Base-by-base conservation (phyloP, 2,797 vertebrate species). In the Lindbergichthys nudifrons region DNA sequence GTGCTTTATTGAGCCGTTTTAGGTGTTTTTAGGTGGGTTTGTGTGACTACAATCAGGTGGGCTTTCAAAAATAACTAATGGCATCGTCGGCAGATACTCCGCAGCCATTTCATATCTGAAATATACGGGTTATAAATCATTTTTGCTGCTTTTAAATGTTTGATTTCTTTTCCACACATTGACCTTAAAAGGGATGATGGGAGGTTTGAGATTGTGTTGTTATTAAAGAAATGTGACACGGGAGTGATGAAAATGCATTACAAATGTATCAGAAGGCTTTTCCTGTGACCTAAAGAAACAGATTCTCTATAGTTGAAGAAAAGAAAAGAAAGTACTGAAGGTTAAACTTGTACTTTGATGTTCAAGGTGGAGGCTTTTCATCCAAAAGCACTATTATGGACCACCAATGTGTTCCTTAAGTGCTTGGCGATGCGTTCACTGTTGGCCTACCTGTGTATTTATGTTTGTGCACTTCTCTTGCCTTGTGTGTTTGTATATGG, bases 11-110 rank as follows among this genome's bases (percentile, higher is more conserved):
- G 89, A 81, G 78, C 87, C 52, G 80, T 83, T 91, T 87, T 70
- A 75, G 73, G 70, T 88, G 83, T 86, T 84, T 85, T 87, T 81
- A 74, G 76, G 86, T n/a, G 80, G 61, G 77, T 61, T 36, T 42
- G 68, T 66, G 59, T 53, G 73, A 63, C 85, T 72, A 70, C 86
- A 87, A 91, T 91, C 92, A 88, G 86, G 79, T 74, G 60, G 81
- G 79, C 84, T 82, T 91, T 88, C 87, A 89, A 75, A 84, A 93
- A 93, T 92, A 94, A 94, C 86, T 93, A 92, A 95, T 93, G 92
- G 88, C 87, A 83, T 87, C 59, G 84, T 75, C 50, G 48, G 47
- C 50, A 88, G 91, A 92, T 92, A 90, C 90, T 91, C 89, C 15
- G 69, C 85, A 87, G 88, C 80, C 84, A 74, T 91, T 92, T 89